Base-by-base conservation (phyloP, 2,113 vertebrate species). In the Petrocephalus microphthalmus region DNA sequence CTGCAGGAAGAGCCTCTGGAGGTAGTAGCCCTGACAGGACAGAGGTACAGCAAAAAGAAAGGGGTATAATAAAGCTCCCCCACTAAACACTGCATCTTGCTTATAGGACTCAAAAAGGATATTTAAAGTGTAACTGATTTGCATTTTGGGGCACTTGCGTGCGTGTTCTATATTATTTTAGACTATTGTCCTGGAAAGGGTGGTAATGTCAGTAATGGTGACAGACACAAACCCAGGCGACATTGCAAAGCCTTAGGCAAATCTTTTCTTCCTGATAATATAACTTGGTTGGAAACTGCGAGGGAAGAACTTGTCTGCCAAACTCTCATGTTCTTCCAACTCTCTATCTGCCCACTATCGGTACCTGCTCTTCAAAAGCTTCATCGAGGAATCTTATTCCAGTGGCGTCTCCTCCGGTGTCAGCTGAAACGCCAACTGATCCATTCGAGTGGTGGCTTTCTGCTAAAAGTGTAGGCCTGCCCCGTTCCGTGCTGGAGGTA, bases 1-100 rank as follows among this genome's bases (percentile, higher is more conserved):
- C 2, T 93, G 93, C 3, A 94, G 92, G 82, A 97, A 97, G 7
- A 97, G 94, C 86, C 95, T 95, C 89, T 89, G 90, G 87, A 97
- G 92, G 93, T 97, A 97, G 37, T 96, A 96, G 7, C 92, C 94
- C 92, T 96, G 94, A 87, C n/a, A 52, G 86, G 49, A 51, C 7
- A 57, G 20, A 3, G 20, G 33, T 17, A 1, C 42, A 89, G 52
- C 64, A 37, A 78, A 6, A 74, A 37, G 29, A 74, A 42, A 37
- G 15, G 5, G 3, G 25, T 17, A 71, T 13, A 33, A 22, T 10
- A 64, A 29, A 25, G 25, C 11, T 64, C 60, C 10, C n/a, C n/a
- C 60, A 29, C 60, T 64, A 25, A 67, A 67, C 60, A 67, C 10
- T 67, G 60, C 60, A 64, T 11, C 25, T 67, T 29, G 60, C 11